These are phyloP conservation scores for Pachydiplax longipennis DNA, from an alignment of 2,888 invertebrate genomes.

Conservation along the genomic window DNA sequence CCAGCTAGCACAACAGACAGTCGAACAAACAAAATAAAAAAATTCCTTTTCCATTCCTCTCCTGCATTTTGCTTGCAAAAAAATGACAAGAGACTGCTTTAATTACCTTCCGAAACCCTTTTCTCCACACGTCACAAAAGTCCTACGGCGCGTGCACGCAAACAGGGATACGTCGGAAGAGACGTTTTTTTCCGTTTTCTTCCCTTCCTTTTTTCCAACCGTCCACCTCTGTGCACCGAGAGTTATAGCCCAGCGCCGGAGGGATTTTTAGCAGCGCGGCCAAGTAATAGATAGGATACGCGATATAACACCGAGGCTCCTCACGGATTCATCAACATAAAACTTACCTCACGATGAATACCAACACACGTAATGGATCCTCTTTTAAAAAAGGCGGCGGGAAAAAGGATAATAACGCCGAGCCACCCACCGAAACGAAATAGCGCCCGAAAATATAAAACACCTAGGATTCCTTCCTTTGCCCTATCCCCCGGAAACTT, in stretches of 20 bases:
- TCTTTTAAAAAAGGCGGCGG: neutral
- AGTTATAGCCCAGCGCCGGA: neutral
- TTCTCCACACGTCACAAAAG: neutral
- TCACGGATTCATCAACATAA: neutral
- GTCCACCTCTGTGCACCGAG: neutral
- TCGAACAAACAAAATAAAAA: neutral
- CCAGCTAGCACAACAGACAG: neutral
- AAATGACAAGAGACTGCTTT: neutral
- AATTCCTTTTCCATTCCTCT: neutral
- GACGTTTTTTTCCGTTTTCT: no score
- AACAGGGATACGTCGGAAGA: no score
- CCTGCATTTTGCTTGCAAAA: neutral
- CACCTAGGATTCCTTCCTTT: neutral
- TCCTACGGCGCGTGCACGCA: neutral
- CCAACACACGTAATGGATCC: neutral
- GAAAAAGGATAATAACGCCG: neutral
- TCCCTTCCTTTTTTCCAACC: neutral
- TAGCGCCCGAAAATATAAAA: no score
- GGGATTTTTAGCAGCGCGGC: neutral
- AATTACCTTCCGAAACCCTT: neutral
- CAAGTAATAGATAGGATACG: no score
- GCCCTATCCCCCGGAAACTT: neutral
- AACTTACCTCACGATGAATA: neutral
- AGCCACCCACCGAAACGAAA: neutral
- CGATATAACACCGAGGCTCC: neutral